These are phyloP conservation scores for Nasalis larvatus DNA, from an alignment of 2,113 vertebrate genomes.

Conservation along the genomic window DNA sequence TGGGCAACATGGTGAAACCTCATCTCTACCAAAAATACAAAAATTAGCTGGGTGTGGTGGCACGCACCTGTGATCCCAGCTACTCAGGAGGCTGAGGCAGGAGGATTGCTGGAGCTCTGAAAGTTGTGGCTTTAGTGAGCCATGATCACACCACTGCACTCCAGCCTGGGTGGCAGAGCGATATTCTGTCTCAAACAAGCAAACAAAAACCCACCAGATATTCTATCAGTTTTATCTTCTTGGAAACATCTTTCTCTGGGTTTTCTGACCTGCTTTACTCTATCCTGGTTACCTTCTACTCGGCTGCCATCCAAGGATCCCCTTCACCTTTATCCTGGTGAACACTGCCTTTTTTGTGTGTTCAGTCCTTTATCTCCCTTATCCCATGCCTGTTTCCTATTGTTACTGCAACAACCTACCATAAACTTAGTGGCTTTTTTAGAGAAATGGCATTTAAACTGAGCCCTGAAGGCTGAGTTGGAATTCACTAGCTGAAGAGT, in stretches of 20 bases:
- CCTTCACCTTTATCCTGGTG: neutral
- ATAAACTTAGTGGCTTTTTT: neutral
- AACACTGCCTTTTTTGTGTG: neutral
- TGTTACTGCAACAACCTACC: neutral
- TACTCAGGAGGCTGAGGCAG: too few relatives aligned
- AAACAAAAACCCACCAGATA: neutral
- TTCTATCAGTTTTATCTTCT: neutral
- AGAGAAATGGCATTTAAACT: neutral
- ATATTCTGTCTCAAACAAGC: too few relatives aligned
- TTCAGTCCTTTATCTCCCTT: neutral
- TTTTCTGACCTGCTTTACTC: neutral
- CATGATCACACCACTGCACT: too few relatives aligned
- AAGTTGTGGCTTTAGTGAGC: too few relatives aligned
- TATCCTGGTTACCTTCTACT: neutral
- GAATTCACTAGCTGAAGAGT: neutral
- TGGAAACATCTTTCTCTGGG: neutral
- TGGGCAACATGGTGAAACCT: too few relatives aligned
- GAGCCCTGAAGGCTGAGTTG: neutral
- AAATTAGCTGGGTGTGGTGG: too few relatives aligned
- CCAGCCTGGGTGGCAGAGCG: too few relatives aligned
- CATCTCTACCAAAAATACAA: too few relatives aligned
- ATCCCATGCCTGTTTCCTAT: neutral
- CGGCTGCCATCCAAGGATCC: neutral
- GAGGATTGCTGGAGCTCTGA: too few relatives aligned
- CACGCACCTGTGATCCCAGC: too few relatives aligned